These are phyloP conservation scores for Dynastes grantii DNA, from an alignment of 2,888 invertebrate genomes.

Conservation along the genomic window DNA sequence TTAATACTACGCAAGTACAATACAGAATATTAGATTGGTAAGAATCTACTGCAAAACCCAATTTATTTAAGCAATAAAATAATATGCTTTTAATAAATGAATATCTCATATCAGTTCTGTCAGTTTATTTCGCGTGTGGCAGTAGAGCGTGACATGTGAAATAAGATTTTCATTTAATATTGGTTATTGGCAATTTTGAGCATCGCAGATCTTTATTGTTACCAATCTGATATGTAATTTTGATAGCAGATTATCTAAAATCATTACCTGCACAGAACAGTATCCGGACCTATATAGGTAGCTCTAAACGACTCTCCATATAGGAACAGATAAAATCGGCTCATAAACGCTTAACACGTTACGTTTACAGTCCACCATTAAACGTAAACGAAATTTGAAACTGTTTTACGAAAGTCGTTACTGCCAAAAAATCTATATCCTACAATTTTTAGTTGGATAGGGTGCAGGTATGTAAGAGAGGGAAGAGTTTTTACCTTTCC, in stretches of 20 bases:
- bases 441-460: constrained; percentile 42
- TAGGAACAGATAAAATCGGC: constrained; percentile 44
- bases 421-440: constrained; percentile 39
- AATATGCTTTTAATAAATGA: constrained; percentile 6
- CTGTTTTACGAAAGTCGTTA: constrained; percentile 38
- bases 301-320: constrained; percentile 36
- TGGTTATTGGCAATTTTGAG: background rate
- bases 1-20: constrained; percentile 10
- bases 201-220: constrained; percentile 4
- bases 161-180: constrained; percentile 5
- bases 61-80: background rate
- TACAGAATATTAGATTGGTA: constrained; percentile 25
- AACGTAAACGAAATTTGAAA: constrained; percentile 37
- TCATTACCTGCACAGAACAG: constrained; percentile 30
- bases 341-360: constrained; percentile 9
- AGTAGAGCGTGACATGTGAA: background rate
- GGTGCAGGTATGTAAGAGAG: constrained; percentile 22
- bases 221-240: constrained; percentile 30
- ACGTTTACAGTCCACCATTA: constrained; percentile 35
- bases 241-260: constrained; percentile 30
- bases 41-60: background rate
- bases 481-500: constrained; percentile 80
- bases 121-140: background rate
- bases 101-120: constrained; percentile 2
- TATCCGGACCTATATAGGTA: constrained; percentile 43